Evolutionary conservation across 1,140 invertebrate genomes (phyloP).

Genomic region (Sitophilus oryzae): DNA sequence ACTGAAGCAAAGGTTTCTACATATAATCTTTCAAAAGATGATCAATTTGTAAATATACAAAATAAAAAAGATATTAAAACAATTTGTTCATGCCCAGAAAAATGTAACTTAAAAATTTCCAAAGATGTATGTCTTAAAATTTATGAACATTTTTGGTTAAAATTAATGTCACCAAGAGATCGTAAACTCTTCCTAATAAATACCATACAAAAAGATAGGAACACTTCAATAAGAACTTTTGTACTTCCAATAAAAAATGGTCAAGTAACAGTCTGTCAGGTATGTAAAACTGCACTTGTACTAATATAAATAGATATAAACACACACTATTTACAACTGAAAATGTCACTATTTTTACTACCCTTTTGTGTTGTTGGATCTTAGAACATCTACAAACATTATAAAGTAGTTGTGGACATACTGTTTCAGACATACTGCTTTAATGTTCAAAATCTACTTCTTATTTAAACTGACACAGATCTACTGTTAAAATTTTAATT

Average conservation of each 20-base stretch:
- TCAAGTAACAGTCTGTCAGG: constrained; percentile 17
- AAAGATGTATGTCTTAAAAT: constrained; percentile 12
- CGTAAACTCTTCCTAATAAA: constrained; percentile 17
- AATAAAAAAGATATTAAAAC: constrained; percentile 11
- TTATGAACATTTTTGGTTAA: constrained; percentile 17
- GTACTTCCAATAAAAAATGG: constrained; percentile 16
- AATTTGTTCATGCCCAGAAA: constrained; percentile 7
- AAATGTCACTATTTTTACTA: too few species aligned
- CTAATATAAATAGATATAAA: too few species aligned
- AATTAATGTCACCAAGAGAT: constrained; percentile 14
- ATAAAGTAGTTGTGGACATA: too few species aligned
- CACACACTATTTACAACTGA: too few species aligned
- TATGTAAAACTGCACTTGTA: not conserved
- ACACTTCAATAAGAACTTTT: constrained; percentile 16
- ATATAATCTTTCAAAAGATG: constrained; percentile 4
- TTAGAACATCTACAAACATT: too few species aligned
- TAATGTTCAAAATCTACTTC: too few species aligned
- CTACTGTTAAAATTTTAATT: too few species aligned
- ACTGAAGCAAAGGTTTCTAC: not conserved
- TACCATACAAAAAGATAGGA: constrained; percentile 13
- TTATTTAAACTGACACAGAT: too few species aligned
- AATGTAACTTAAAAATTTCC: constrained; percentile 8
- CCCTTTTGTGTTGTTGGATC: too few species aligned
- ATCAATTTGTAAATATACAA: not conserved
- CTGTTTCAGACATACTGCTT: too few species aligned